phyloP scores from a whole-genome alignment of 1,140 invertebrate genomes.

The Geopemphigus sp. region DNA sequence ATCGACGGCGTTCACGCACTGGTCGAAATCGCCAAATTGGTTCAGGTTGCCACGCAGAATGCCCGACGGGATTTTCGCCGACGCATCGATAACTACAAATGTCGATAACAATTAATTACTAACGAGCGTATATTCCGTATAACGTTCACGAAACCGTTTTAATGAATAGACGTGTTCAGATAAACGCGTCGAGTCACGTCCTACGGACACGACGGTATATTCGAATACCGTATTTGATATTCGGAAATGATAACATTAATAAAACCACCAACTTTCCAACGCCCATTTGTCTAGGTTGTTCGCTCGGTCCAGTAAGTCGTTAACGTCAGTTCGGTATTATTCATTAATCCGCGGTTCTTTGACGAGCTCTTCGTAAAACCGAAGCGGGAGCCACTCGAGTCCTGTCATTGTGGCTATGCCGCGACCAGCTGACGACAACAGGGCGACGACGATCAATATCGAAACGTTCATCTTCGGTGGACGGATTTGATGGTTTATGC shows the following conservation, averaged over 20 bases:
- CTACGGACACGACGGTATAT: too few relatives aligned
- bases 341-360: not conserved
- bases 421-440: not conserved
- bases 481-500: too few relatives aligned
- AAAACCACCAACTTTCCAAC: conserved; percentile 33
- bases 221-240: too few relatives aligned
- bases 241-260: too few relatives aligned
- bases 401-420: not conserved
- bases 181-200: too few relatives aligned
- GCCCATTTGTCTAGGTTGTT: conserved; percentile 32
- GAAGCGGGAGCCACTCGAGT: conserved; percentile 21
- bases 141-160: too few relatives aligned
- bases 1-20: conserved; percentile 57
- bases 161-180: too few relatives aligned
- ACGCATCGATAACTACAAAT: conserved; percentile 62
- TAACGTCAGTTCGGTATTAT: conserved; percentile 4
- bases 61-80: conserved; percentile 63
- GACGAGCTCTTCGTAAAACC: conserved; percentile 20
- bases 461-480: not conserved
- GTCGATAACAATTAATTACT: too few relatives aligned
- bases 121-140: too few relatives aligned
- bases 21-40: conserved; percentile 64
- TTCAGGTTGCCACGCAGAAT: conserved; percentile 64
- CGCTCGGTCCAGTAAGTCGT: not conserved
- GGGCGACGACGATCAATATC: not conserved